phyloP scores from a whole-genome alignment of 2,113 vertebrate species.

The Menura novaehollandiae region DNA sequence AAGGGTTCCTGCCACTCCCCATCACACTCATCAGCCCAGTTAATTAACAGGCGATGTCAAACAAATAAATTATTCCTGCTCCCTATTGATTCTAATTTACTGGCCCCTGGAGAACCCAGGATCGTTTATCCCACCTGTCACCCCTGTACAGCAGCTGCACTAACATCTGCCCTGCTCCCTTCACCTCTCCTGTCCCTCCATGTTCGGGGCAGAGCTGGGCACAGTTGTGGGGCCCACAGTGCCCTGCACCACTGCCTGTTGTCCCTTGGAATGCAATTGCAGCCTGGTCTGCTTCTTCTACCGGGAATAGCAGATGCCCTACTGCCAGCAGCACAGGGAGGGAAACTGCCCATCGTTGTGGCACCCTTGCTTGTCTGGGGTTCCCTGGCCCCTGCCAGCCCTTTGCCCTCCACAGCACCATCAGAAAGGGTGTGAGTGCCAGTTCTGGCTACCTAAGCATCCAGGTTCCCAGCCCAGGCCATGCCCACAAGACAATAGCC shows the following conservation, averaged over 20 bases:
- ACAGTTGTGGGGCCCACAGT: fast-evolving
- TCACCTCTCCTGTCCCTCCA: not conserved
- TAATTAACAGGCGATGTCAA: conserved; percentile 51
- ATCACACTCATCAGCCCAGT: conserved; percentile 28
- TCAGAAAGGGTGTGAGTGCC: not conserved
- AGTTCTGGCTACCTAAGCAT: not conserved
- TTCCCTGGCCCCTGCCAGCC: not conserved
- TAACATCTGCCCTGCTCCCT: conserved; percentile 18
- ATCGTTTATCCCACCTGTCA: conserved; percentile 52
- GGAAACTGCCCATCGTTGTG: not conserved
- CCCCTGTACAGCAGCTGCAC: conserved; percentile 15
- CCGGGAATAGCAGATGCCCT: fast-evolving
- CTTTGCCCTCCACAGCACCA: not conserved
- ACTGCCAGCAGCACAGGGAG: not conserved
- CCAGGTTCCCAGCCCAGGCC: not conserved
- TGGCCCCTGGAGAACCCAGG: conserved; percentile 3
- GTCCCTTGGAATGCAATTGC: not conserved
- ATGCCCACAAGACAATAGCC: not conserved
- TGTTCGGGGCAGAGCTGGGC: not conserved
- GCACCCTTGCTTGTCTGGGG: not conserved
- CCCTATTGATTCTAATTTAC: conserved; percentile 63
- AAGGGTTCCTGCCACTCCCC: not conserved
- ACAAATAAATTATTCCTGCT: conserved; percentile 64
- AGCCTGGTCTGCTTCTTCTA: not conserved
- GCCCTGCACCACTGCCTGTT: not conserved